Base-by-base conservation (phyloP, 2,113 vertebrate genomes). In the Chauna torquata region DNA sequence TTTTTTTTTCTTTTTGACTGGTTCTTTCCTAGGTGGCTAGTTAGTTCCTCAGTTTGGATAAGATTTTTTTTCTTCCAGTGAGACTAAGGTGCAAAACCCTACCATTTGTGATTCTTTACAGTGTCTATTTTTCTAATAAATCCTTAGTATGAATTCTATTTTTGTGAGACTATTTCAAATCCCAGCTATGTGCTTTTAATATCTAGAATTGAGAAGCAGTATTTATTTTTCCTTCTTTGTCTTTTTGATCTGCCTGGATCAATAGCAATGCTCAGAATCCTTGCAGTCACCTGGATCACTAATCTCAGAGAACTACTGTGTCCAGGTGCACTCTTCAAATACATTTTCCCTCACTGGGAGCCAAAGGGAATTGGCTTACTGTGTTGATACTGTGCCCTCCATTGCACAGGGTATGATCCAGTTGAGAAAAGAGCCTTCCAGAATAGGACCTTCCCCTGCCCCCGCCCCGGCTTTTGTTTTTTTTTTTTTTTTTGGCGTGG, bases 151-250 rank as follows among this genome's bases (percentile, higher is more conserved):
- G 19, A 76, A 76, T 75, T 49, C 70, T 47, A 0, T 24, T 77
- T 14, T 77, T 3, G 0, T 22, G 20, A 84, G 40, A 6, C 47
- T 64, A 1, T 50, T 74, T 81, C 49, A 61, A 54, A 70, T 70
- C 28, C 47, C 50, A 61, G 10, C 58, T 65, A 16, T 6, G 6
- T 15, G 24, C 61, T 76, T 40, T 76, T 0, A 0, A 0, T 50
- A 15, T 12, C 19, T 59, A 44, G 71, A 68, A 16, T 61, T 44
- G 61, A 55, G 71, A 66, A 66, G 22, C 47, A 23, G 2, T 11
- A 18, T 45, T 27, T 9, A 16, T 30, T 69, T 50, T 59, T 69
- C 34, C 28, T 18, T 45, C 32, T 16, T 72, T 69, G 13, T 52
- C 50, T 50, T 70, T 32, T 42, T 57, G 7, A 12, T 66, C 45